Conservation (phyloP, 2,888 invertebrate species). For the Acrobasis consociella region DNA sequence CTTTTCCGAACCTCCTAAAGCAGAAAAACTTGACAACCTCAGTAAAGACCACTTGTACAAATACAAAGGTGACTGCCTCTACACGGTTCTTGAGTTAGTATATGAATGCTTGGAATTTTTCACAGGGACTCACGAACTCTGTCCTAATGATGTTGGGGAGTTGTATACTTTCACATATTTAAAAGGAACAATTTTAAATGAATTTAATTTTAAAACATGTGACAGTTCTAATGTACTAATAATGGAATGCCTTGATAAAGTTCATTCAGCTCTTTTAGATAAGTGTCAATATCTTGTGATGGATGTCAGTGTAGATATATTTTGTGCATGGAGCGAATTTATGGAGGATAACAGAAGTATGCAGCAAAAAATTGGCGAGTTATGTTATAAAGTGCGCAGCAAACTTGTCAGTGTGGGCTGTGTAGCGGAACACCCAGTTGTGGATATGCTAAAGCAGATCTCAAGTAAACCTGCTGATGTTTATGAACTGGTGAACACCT, state of each 20-base stretch:
- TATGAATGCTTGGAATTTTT: conserved; percentile 51
- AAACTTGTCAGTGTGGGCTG: conserved; percentile 43
- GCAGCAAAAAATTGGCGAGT: conserved; percentile 66
- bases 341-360: conserved; percentile 59
- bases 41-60: conserved; percentile 56
- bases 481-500: conserved; percentile 56
- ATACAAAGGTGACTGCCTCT: conserved; percentile 57
- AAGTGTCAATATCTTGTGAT: conserved; percentile 60
- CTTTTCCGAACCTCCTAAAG: conserved; percentile 61
- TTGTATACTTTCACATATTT: conserved; percentile 19
- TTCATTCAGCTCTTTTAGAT: conserved; percentile 56
- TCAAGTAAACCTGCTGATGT: conserved; percentile 60
- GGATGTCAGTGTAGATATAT: conserved; percentile 69
- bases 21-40: conserved; percentile 48
- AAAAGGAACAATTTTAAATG: conserved; percentile 9
- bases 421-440: conserved; percentile 57
- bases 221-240: conserved; percentile 48
- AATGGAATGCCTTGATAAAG: conserved; percentile 52
- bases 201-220: conserved; percentile 40
- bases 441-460: conserved; percentile 63
- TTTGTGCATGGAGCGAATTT: conserved; percentile 75
- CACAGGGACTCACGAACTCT: conserved; percentile 43
- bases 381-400: conserved; percentile 55
- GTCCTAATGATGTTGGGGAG: conserved; percentile 40
- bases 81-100: conserved; percentile 47